Base-by-base conservation (phyloP, 2,888 invertebrate species). In the Leptinotarsa peninsularis region DNA sequence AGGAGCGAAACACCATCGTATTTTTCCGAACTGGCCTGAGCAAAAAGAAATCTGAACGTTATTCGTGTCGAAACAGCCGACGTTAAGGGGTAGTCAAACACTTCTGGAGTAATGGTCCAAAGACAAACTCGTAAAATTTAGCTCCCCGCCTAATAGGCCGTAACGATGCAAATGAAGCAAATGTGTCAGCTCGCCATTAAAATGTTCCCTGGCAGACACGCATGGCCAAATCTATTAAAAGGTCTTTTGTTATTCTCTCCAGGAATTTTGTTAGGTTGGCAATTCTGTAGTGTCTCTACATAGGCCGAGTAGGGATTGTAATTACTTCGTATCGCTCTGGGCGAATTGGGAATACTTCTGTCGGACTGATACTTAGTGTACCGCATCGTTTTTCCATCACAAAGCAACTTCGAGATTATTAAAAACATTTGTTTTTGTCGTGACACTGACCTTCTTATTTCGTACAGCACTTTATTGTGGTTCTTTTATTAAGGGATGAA, bases 141-240 rank as follows among this genome's bases (percentile, higher is more conserved):
- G 78, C 80, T 2, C 79, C 76, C 78, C 74, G 79, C 13, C 81
- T 81, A 83, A 83, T 82, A 82, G 83, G 82, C 79, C 80, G 81
- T 82, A 81, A 80, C 81, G 77, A 83, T 82, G 81, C 82, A 82
- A 82, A 82, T 83, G 82, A 81, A 79, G 80, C 80, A 78, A 80
- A 81, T 82, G 81, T 82, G 82, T 77, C 79, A 73, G 73, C 50
- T 75, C 71, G 67, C 76, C 76, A 68, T 79, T 77, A 72, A 70
- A 77, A 71, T 79, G 72, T 66, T 77, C 17, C 49, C 54, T 43
- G 58, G 66, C 67, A 71, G 50, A 73, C 74, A 72, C 71, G 73
- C 73, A 76, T 77, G 78, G 76, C 75, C 76, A 72, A 75, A 76
- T 76, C 76, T 78, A 76, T 78, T 76, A 75, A 76, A 73, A 67